These are phyloP conservation scores for Poecilia latipinna DNA, from an alignment of 2,113 vertebrate species.

Conservation along the genomic window DNA sequence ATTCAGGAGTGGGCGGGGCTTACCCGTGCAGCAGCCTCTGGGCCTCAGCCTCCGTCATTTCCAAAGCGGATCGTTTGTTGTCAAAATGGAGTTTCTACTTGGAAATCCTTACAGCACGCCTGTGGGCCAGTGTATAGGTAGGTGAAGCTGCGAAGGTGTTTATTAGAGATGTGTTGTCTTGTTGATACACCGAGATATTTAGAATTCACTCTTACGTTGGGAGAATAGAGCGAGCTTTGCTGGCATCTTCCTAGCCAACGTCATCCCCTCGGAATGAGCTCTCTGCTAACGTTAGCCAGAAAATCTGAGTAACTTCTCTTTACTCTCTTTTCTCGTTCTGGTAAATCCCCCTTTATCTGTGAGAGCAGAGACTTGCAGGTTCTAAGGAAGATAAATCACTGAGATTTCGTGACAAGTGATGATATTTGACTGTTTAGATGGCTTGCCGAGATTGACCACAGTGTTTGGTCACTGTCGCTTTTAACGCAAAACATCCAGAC, in stretches of 20 bases:
- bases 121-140: slow-evolving; percentile 95
- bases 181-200: not conserved
- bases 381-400: not conserved
- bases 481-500: not conserved
- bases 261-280: slow-evolving; percentile 58
- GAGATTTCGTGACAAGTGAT: not conserved
- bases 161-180: not conserved
- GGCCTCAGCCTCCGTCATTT: slow-evolving; percentile 63
- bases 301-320: slow-evolving; percentile 17
- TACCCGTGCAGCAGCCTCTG: slow-evolving; percentile 2
- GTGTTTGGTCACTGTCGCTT: not conserved
- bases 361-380: not conserved
- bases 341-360: not conserved
- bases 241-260: slow-evolving; percentile 57
- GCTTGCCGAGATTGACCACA: slow-evolving; percentile 2
- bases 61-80: slow-evolving; percentile 82
- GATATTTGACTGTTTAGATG: slow-evolving; percentile 6
- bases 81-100: slow-evolving; percentile 98
- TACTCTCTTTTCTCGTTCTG: not conserved
- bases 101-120: slow-evolving; percentile 98
- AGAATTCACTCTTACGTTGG: not conserved
- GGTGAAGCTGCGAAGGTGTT: slow-evolving; percentile 49
- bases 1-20: slow-evolving; percentile 46
- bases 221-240: slow-evolving; percentile 36
- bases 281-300: slow-evolving; percentile 43